Percentiles rank a stretch among this genome's conserved stretches.
These are phyloP conservation scores for Diuraphis noxia DNA, from an alignment of 1,140 invertebrate genomes.

Conservation along the genomic window DNA sequence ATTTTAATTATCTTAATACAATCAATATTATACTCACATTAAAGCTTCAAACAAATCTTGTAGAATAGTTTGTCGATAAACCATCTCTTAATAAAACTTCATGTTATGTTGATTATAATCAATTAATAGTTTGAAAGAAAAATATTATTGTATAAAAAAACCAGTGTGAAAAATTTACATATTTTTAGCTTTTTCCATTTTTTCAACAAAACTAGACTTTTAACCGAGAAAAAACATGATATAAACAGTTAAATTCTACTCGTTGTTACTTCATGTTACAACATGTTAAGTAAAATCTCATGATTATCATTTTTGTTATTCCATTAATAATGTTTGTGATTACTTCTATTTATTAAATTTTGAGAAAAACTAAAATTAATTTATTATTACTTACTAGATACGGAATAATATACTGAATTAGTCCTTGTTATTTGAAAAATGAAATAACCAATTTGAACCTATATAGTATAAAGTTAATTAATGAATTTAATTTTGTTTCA, in stretches of 20 bases:
- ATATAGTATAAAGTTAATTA: not conserved
- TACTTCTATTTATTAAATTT: not conserved
- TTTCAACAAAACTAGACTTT: not conserved
- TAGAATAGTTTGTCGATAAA: too few relatives aligned
- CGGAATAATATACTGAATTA: not conserved
- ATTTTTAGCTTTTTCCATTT: not conserved
- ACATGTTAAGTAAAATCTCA: not conserved
- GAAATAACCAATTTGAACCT: not conserved
- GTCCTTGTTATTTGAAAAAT: not conserved
- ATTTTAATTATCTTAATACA: not conserved
- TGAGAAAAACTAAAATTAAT: not conserved
- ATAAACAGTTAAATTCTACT: not conserved
- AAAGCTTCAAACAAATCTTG: too few relatives aligned
- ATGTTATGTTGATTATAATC: not conserved
- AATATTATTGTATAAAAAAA: not conserved
- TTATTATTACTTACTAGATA: not conserved
- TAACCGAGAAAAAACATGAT: not conserved
- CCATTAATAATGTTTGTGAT: not conserved
- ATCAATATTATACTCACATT: not conserved
- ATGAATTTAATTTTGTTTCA: slow-evolving; percentile 16
- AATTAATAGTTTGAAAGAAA: not conserved
- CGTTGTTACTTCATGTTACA: not conserved
- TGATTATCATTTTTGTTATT: not conserved
- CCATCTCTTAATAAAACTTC: not conserved
- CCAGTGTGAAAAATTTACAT: not conserved